Conservation (phyloP, 2,888 invertebrate genomes). For the Drosophila mayaguana region DNA sequence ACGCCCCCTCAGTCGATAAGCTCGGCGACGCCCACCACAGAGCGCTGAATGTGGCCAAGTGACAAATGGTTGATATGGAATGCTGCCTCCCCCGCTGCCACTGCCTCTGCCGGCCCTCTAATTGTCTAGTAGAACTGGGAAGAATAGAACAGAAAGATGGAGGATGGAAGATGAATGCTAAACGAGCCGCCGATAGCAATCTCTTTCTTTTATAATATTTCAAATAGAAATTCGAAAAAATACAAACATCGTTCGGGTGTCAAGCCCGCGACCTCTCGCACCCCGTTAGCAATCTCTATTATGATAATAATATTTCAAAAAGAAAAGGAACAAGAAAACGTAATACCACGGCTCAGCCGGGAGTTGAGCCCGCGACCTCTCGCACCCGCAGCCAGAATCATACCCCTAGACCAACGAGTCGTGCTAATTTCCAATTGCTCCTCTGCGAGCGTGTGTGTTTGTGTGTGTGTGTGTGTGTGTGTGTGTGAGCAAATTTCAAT, state of each 20-base stretch:
- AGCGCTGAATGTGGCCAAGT: conserved; percentile 46
- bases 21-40: conserved; percentile 49
- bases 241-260: conserved; percentile 75
- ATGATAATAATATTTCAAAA: conserved; percentile 5
- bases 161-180: conserved; percentile 36
- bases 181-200: conserved; percentile 43
- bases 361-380: conserved; percentile 84
- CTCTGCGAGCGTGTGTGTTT: neutral
- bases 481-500: conserved; percentile 3
- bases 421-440: conserved; percentile 2
- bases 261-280: conserved; percentile 84
- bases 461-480: neutral
- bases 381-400: conserved; percentile 83
- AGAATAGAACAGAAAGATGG: neutral
- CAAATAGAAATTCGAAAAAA: conserved; percentile 1
- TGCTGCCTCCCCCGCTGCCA: neutral
- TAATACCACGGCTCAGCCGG: conserved; percentile 68
- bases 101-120: neutral
- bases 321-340: conserved; percentile 1
- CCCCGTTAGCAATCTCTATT: conserved; percentile 50
- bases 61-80: conserved; percentile 56
- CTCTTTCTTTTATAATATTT: conserved; percentile 7
- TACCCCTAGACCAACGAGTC: conserved; percentile 83
- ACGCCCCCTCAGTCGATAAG: conserved; percentile 23
- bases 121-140: neutral